Conservation (phyloP, 37 sponge, comb jelly and placozoan species). For the Mnemiopsis leidyi region DNA sequence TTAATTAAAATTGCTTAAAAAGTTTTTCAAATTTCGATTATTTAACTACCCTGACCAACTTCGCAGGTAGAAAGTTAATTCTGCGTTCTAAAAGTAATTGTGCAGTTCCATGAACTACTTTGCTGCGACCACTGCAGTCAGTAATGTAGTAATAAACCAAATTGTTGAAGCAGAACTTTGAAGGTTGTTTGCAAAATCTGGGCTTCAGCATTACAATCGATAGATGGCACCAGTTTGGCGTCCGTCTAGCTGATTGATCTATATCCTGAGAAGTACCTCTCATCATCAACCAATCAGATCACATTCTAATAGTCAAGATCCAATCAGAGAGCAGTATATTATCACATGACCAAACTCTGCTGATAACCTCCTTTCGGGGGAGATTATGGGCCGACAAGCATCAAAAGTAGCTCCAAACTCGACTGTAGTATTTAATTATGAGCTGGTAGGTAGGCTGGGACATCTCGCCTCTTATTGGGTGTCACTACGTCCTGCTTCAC, state of each 20-base stretch:
- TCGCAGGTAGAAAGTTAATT: no score
- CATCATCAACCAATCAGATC: constrained; percentile 9
- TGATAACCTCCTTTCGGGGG: neutral
- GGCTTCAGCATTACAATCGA: no score
- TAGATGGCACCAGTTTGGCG: neutral
- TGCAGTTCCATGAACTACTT: no score
- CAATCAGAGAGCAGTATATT: neutral
- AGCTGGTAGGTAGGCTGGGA: neutral
- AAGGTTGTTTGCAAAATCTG: no score
- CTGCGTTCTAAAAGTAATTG: no score
- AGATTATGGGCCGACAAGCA: neutral
- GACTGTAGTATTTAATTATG: constrained; percentile 24
- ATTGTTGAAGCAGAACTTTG: no score
- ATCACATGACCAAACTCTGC: neutral
- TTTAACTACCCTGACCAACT: no score
- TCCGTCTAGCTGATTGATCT: neutral
- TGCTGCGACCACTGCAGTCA: no score
- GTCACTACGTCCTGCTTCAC: neutral
- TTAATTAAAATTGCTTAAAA: no score
- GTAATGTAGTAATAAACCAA: no score
- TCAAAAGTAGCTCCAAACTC: neutral
- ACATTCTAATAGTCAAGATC: neutral
- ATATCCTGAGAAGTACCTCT: neutral
- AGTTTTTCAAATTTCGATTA: no score
- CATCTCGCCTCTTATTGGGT: neutral